phyloP scores from a whole-genome alignment of 2,797 vertebrate genomes.

The Otus scops region DNA sequence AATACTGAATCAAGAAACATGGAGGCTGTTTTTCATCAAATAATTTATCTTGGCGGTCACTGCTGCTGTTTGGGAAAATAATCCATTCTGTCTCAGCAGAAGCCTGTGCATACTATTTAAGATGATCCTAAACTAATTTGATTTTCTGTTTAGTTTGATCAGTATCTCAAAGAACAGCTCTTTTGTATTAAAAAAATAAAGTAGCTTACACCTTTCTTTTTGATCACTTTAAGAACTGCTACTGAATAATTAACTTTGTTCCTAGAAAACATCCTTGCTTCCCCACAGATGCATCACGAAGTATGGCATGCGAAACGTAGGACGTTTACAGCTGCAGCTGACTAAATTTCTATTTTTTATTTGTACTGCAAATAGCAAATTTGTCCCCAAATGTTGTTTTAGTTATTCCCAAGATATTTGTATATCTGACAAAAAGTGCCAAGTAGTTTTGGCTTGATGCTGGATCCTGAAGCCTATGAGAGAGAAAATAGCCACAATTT shows the following conservation, averaged over 20 bases:
- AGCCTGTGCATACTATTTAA: background rate
- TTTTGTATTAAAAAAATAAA: background rate
- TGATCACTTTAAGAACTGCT: background rate
- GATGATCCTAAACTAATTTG: background rate
- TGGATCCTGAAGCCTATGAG: background rate
- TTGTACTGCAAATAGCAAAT: background rate
- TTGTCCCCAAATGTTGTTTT: background rate
- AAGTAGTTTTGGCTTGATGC: background rate
- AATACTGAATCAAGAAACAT: background rate
- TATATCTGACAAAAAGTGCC: background rate
- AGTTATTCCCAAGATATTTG: background rate
- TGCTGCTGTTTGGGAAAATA: background rate
- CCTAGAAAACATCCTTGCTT: background rate
- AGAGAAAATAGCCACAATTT: background rate
- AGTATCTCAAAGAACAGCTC: background rate
- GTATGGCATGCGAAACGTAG: background rate
- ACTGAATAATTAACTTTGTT: conserved; percentile 20
- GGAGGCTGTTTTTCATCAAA: background rate
- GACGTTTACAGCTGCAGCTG: background rate
- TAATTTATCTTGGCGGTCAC: background rate
- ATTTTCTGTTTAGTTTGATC: conserved; percentile 16
- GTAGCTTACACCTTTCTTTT: background rate
- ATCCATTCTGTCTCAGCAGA: background rate
- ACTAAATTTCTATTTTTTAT: background rate
- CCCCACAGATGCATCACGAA: background rate